Base-by-base conservation (phyloP, 2,113 vertebrate genomes). In the Leuciscus idus region DNA sequence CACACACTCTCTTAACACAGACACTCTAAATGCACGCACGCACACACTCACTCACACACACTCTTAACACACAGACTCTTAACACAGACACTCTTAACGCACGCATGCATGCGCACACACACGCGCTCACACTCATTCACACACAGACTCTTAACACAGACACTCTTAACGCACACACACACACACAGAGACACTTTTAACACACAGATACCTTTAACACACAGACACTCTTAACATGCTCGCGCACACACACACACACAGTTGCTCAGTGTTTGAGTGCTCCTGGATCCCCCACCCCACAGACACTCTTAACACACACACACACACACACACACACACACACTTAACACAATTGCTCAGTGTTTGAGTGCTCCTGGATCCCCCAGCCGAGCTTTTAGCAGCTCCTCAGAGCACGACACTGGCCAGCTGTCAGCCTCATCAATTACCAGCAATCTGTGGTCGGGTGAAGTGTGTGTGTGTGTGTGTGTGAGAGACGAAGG, bases 401-500 rank as follows among this genome's bases (percentile, higher is more conserved):
- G 30, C 77, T 82, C 70, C 19, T 64, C 66, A 36, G 39, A 86
- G 66, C 52, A 30, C 66, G 57, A 21, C 43, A n/a, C 68, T 83
- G 84, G 62, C 62, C 81, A 76, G 76, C 52, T 64, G 73, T 73
- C 72, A 73, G 55, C 13, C 9, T 57, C 59, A 59, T 57, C 43
- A 74, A 28, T 79, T 84, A 77, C 83, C 36, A 30, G 72, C 39
- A 83, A 86, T 23, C 61, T 66, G 33, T 73, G 52, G 76, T 64
- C 26, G 61, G 17, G 48, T 72, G 36, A 70, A 70, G 8, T 2
- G 43, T 9, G 43, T 43, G 43, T 43, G 43, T 2, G 12, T 30
- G 4, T 64, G 74, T 86, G 80, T 82, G 30, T 61, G 62, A 61
- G 74, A 15, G 7, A 19, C 2, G 70, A n/a, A 73, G 64, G 80